A percentile compares a stretch with the other conserved stretches of the same genome.
Evolutionary conservation across 2,888 invertebrate species (phyloP).

Genomic region (Philereme vetulata): DNA sequence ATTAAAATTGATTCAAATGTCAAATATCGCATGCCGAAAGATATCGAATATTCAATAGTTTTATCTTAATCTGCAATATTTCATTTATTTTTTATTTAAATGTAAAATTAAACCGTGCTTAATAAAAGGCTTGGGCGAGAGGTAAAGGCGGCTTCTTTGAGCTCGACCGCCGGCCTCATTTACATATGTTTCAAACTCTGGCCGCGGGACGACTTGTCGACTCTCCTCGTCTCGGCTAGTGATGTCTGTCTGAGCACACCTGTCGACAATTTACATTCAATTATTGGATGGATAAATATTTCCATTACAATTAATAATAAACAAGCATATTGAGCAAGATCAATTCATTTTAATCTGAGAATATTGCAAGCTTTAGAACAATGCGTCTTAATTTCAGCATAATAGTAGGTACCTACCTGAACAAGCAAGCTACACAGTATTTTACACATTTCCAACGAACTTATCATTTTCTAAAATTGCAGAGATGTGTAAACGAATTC

Average conservation of each 20-base stretch:
- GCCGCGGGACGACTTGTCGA: slow-evolving; percentile 55
- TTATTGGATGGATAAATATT: not conserved
- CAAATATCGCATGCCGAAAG: not conserved
- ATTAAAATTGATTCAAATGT: too few relatives aligned
- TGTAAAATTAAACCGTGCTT: slow-evolving; percentile 64
- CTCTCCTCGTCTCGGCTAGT: slow-evolving; percentile 50
- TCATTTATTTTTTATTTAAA: slow-evolving; percentile 53
- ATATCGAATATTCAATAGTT: slow-evolving; percentile 29
- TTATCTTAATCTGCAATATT: slow-evolving; percentile 49
- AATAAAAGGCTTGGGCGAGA: slow-evolving; percentile 65
- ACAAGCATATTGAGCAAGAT: not conserved
- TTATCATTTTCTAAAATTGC: too few relatives aligned
- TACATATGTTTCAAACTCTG: slow-evolving; percentile 76
- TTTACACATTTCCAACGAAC: too few relatives aligned
- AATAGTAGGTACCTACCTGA: too few relatives aligned
- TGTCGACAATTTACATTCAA: slow-evolving; percentile 47
- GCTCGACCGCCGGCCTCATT: slow-evolving; percentile 61
- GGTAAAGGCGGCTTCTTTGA: slow-evolving; percentile 65
- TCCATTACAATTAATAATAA: not conserved
- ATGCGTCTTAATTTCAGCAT: not conserved
- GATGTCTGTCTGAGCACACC: slow-evolving; percentile 55
- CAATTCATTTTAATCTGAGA: too few relatives aligned
- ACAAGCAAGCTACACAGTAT: too few relatives aligned
- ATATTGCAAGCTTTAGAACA: not conserved
- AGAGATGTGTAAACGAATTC: too few relatives aligned